Base-by-base conservation (phyloP, 2,888 invertebrate genomes). In the Tolmerus cingulatus region DNA sequence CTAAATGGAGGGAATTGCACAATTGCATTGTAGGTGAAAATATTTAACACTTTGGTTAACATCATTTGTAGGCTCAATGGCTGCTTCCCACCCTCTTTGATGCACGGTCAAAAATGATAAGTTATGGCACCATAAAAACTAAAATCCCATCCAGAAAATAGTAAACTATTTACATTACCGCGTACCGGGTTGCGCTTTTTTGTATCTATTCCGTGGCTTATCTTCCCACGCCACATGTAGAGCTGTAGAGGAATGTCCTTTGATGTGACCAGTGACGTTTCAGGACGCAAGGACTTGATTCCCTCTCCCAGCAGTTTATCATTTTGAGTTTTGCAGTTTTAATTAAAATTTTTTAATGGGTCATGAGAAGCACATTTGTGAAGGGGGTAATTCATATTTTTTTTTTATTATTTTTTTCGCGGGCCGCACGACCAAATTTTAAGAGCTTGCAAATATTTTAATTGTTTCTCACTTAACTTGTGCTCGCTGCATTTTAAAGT, bases 31-130 rank as follows among this genome's bases (percentile, higher is more conserved):
- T 27, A 51, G 79, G 30, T 46, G 79, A 79, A 51, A 51, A 79
- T 79, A 51, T 79, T 79, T 51, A 79, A 79, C 79, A 79, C 51
- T 46, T 79, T 51, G 27, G 79, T 79, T 79, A 79, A 79, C 79
- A 51, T 46, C 23, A 23, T 79, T 51, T 46, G 51, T 51, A 51
- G 46, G 51, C 46, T n/a, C 19, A 46, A 27, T 51, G 79, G 12
- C 8, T 34, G 40, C 46, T 23, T 79, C 27, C 27, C 43, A 46
- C 51, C 12, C 19, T 43, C 51, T 51, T 51, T 46, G 5, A 5
- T 14, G 5, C 51, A 46, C 79, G 16, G 37, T 2, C 5, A 51
- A 79, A 79, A 79, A 27, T 30, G 79, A 14, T 30, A 79, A 79
- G 46, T 79, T 79, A 79, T 43, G 43, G 51, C 27, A 14, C 46